Base-by-base conservation (phyloP, 1,140 invertebrate genomes). In the Bursaphelenchus mucronatus region DNA sequence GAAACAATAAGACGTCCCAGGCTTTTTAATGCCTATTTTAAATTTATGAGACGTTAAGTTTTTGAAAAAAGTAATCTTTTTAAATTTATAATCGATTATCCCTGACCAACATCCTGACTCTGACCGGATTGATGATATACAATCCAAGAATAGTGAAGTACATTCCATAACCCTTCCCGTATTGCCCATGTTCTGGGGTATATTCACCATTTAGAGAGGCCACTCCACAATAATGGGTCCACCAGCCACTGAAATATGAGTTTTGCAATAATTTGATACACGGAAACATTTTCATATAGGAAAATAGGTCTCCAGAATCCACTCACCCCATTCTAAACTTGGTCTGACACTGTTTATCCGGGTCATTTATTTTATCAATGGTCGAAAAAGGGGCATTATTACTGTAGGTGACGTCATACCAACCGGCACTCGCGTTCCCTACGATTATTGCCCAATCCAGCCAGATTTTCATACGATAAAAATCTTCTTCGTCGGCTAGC, bases 201-300 rank as follows among this genome's bases (percentile, higher is more conserved):
- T 68, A 68, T 57, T 68, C 67, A 8, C 67, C 67, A 54, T 68
- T 68, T 10, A 68, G 44, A 21, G 67, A 58, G 30, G 53, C 30
- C 2, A 70, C 39, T 9, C 46, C 17, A 46, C 66, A 68, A 50
- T 68, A 68, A 15, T 69, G 67, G 4, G 55, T 30, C 67, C 67
- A 68, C 67, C 67, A 68, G 13, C 67, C 67, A 10, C 66, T 69
- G 19, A 63, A 66, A 68, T 8, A n/a, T 13, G 43, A 17, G 13
- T 43, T 66, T 63, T 55, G 10, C 2, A 69, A 66, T 11, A 7
- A 41, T 15, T 17, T 30, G 4, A 19, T 8, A 3, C 2, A 47
- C 47, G 40, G 0, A 4, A 10, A 66, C 3, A 5, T 1, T 30
- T 30, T 30, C 1, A 30, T 51, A 13, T 3, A 19, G 8, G 7